A percentile compares a stretch with the other conserved stretches of the same genome.
These are phyloP conservation scores for Cercocebus atys DNA, from an alignment of 2,113 vertebrate species.

Conservation along the genomic window DNA sequence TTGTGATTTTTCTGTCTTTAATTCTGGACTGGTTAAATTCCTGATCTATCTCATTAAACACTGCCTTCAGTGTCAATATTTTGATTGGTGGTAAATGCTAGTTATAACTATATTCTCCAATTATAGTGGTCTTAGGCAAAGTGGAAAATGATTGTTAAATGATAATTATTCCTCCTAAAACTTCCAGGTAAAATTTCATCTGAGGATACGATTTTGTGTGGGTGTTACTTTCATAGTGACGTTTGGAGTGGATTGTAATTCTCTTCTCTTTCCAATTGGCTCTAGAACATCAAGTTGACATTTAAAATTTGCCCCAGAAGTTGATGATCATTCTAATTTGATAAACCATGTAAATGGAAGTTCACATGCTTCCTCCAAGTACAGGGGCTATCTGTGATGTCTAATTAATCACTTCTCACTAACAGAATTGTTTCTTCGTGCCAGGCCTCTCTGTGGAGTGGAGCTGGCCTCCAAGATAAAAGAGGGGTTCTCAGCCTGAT, in stretches of 20 bases:
- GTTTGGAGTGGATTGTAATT: neutral
- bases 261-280: neutral
- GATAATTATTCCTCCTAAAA: conserved; percentile 1
- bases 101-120: neutral
- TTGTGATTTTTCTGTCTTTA: neutral
- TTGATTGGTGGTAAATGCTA: conserved; percentile 19
- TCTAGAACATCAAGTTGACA: neutral
- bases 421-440: neutral
- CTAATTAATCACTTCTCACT: neutral
- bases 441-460: neutral
- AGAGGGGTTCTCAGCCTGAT: neutral
- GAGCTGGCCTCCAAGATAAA: neutral
- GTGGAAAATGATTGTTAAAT: neutral
- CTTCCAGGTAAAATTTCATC: neutral
- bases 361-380: neutral
- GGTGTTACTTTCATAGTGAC: neutral
- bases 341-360: neutral
- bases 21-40: conserved; percentile 2
- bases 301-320: neutral
- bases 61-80: neutral
- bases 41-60: neutral
- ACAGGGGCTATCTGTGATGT: neutral
- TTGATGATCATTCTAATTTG: neutral
- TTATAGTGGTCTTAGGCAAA: neutral
- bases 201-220: neutral